Evolutionary conservation across 2,888 invertebrate species (phyloP), one percentile per base, ranked within the genome.

Genomic region (Endotricha flammealis): DNA sequence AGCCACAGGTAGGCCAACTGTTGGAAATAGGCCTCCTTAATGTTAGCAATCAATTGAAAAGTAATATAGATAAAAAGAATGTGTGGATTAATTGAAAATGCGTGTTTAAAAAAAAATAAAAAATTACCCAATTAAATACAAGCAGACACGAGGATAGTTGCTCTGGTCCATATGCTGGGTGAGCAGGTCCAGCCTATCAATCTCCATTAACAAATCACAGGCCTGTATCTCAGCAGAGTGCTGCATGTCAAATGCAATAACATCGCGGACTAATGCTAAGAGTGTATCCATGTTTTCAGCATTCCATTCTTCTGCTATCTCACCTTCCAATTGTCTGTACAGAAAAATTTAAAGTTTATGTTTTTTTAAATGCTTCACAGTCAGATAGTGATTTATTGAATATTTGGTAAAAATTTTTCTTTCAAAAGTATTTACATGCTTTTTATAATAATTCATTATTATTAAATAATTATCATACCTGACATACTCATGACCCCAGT

Each of bases 401-500:
- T n/a, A n/a, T n/a, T n/a, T n/a, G n/a, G n/a, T n/a, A n/a, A n/a
- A n/a, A n/a, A n/a, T n/a, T n/a, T n/a, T n/a, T n/a, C n/a, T n/a
- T n/a, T n/a, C n/a, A n/a, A n/a, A n/a, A n/a, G n/a, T n/a, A n/a
- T n/a, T n/a, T n/a, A n/a, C n/a, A n/a, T n/a, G n/a, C n/a, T n/a
- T n/a, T n/a, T n/a, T n/a, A n/a, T n/a, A n/a, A n/a, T n/a, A n/a
- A n/a, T n/a, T n/a, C n/a, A n/a, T n/a, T n/a, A n/a, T n/a, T n/a
- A n/a, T n/a, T n/a, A n/a, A n/a, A 29, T 32, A 11, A 17, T 17
- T 29, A 27, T 16, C 44, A 52, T 67, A 92, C 92, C 92, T 91
- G 35, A 99, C 96, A 88, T 99, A 99, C 86, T 99, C 99, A 85
- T 99, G 99, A 0, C 99, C 99, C 99, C 99, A 99, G 61, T 97